These are phyloP conservation scores for Girardinichthys multiradiatus DNA, from an alignment of 2,113 vertebrate genomes.

Conservation along the genomic window DNA sequence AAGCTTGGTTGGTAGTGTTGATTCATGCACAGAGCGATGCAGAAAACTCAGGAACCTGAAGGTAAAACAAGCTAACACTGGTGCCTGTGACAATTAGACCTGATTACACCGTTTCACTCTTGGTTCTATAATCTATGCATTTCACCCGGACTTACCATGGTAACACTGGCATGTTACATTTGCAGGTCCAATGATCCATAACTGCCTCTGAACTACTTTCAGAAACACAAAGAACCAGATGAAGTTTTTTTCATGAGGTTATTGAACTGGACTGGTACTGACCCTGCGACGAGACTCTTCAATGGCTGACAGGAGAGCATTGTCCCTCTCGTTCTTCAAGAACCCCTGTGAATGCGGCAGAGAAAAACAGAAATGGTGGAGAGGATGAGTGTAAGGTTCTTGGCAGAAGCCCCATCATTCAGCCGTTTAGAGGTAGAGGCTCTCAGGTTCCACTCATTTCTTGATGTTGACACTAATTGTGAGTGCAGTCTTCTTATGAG, in stretches of 20 bases:
- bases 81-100: too few species aligned
- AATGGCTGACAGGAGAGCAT: constrained; percentile 94
- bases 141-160: too few species aligned
- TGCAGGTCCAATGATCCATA: not conserved
- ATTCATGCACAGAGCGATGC: not conserved
- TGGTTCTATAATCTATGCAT: too few species aligned
- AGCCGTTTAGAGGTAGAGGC: too few species aligned
- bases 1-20: constrained; percentile 23
- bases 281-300: constrained; percentile 97
- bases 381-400: too few species aligned
- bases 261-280: constrained; percentile 65
- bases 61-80: too few species aligned
- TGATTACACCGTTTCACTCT: too few species aligned
- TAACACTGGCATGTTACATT: not conserved
- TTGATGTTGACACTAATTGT: constrained; percentile 7
- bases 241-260: too few species aligned
- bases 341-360: constrained; percentile 85
- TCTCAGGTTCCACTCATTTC: too few species aligned
- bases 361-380: constrained; percentile 11
- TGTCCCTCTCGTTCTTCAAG: constrained; percentile 97
- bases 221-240: not conserved
- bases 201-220: not conserved
- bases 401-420: too few species aligned
- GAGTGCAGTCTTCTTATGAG: constrained; percentile 2
- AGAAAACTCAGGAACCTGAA: constrained; percentile 8